Evolutionary conservation across 2,888 invertebrate species (phyloP), one percentile per base, ranked within the genome.

Genomic region (Blera fallax): DNA sequence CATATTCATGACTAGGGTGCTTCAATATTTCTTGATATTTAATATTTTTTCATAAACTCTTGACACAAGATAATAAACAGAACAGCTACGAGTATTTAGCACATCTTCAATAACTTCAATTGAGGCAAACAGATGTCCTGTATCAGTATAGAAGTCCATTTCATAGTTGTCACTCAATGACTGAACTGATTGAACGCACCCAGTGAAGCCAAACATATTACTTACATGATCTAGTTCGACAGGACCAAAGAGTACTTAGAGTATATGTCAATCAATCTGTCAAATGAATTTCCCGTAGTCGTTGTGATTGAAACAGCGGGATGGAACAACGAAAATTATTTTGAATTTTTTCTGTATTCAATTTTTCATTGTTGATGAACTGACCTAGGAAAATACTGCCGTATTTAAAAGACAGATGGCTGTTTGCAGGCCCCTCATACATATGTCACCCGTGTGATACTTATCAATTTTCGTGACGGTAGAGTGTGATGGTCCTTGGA

Each of bases 261-360:
- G 67, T 14, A 29, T 5, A 29, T 48, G 76, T 58, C 76, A 77
- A 77, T 77, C 76, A 77, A 58, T 27, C 67, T 67, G 76, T 77
- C 76, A 76, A 50, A 50, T 27, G 0, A 18, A 6, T n/a, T 24
- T 43, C 16, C 18, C 10, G n/a, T 7, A 24, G 0, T 37, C 43
- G 64, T 65, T 34, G 10, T 24, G 50, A 65, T 65, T 16, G 10
- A 4, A 40, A 16, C 37, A 37, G 21, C 10, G 40, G 14, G 0
- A 1, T 21, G 8, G 7, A 11, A 60, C 8, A 24, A 27, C 1
- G 7, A 24, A 37, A n/a, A 58, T n/a, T 7, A n/a, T 14, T 4
- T n/a, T 21, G 18, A 3, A 60, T 24, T 1, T 60, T 37, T 8
- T 24, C 24, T 14, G 21, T 14, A n/a, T 40, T 58, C 11, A 58